Conservation (phyloP, 2,888 invertebrate genomes). For the Pollenia angustigena region DNA sequence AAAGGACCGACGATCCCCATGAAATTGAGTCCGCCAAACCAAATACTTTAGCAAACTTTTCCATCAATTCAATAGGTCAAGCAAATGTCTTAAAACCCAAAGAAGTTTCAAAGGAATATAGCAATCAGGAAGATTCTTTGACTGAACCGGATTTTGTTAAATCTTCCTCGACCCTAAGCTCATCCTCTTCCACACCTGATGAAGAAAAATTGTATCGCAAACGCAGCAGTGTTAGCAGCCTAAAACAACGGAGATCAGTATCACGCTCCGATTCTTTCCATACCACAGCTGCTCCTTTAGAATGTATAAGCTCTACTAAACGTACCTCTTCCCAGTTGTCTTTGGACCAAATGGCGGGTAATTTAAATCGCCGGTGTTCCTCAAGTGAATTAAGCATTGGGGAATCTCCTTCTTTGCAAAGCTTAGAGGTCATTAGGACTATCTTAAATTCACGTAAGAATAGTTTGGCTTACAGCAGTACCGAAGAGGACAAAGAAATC, state of each 20-base stretch:
- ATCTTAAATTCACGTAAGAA: slow-evolving; percentile 83
- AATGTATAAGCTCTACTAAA: slow-evolving; percentile 69
- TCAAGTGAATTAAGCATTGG: slow-evolving; percentile 84
- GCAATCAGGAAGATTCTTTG: background rate
- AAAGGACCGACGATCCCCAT: slow-evolving; percentile 72
- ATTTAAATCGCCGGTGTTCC: slow-evolving; percentile 79
- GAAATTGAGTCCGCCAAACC: slow-evolving; percentile 81
- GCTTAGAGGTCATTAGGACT: slow-evolving; percentile 83
- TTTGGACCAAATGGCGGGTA: slow-evolving; percentile 75
- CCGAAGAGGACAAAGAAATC: slow-evolving; percentile 57
- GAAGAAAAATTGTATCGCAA: slow-evolving; percentile 78
- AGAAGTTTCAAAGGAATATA: slow-evolving; percentile 27
- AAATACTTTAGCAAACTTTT: slow-evolving; percentile 81
- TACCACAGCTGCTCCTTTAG: slow-evolving; percentile 74
- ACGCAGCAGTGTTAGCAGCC: slow-evolving; percentile 74
- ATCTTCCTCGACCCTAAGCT: background rate
- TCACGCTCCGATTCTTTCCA: slow-evolving; percentile 83
- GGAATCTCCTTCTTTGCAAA: slow-evolving; percentile 83
- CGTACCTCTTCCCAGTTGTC: slow-evolving; percentile 83
- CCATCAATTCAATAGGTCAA: slow-evolving; percentile 76
- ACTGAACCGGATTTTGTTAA: background rate
- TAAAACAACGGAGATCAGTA: slow-evolving; percentile 75
- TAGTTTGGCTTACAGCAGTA: slow-evolving; percentile 79
- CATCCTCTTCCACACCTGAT: slow-evolving; percentile 61
- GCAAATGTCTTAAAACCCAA: slow-evolving; percentile 40